These are phyloP conservation scores for Squalus acanthias DNA, from an alignment of 2,797 vertebrate species.

Conservation along the genomic window DNA sequence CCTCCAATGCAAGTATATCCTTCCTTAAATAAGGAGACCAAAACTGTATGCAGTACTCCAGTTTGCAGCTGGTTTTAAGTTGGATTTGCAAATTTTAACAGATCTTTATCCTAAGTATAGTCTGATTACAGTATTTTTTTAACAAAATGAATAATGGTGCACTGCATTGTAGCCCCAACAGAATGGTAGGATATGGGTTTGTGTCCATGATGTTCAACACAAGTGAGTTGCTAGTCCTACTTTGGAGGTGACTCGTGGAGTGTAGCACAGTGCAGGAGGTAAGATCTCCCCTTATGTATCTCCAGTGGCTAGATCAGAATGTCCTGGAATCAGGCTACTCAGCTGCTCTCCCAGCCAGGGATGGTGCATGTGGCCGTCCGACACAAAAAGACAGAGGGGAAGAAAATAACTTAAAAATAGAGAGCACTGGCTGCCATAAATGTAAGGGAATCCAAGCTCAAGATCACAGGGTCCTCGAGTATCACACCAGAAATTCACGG, in stretches of 20 bases:
- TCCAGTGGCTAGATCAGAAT: background rate
- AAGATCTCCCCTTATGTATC: background rate
- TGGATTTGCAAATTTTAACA: too few species aligned
- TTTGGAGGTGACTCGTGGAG: background rate
- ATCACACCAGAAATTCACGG: too few species aligned
- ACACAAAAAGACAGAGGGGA: too few species aligned
- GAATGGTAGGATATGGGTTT: background rate
- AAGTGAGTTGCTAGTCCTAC: background rate
- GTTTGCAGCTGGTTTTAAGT: too few species aligned
- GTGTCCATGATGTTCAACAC: background rate
- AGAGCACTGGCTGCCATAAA: too few species aligned
- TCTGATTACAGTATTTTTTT: background rate
- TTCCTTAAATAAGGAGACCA: too few species aligned
- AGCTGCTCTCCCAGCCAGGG: background rate
- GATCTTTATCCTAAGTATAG: background rate
- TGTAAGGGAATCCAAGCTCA: too few species aligned
- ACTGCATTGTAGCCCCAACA: background rate
- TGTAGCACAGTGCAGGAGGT: background rate
- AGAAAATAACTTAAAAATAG: too few species aligned
- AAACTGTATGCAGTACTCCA: too few species aligned
- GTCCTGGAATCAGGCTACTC: background rate
- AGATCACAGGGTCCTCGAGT: too few species aligned
- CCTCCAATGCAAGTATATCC: too few species aligned
- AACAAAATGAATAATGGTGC: background rate
- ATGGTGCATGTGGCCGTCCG: too few species aligned